These are phyloP conservation scores for Palythoa grandis DNA, from an alignment of 92 coral and sea anemone genomes.

Conservation along the genomic window DNA sequence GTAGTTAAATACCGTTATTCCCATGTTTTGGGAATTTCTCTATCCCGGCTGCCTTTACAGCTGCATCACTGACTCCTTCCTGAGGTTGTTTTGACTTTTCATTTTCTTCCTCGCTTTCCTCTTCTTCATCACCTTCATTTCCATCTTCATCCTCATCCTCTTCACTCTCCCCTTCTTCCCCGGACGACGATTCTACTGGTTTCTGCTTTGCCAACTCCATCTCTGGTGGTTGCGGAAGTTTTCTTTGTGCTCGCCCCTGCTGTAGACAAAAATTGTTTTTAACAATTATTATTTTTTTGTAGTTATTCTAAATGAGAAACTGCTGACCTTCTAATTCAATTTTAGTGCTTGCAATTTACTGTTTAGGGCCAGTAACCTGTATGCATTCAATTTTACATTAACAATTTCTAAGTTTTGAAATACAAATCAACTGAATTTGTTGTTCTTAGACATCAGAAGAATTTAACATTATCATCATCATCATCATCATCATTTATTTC, in stretches of 20 bases:
- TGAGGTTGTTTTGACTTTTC: neutral
- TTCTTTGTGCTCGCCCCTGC: slow-evolving; percentile 49
- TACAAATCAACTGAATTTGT: too few relatives aligned
- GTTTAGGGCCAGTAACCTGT: too few relatives aligned
- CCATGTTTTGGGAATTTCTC: neutral
- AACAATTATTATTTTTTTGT: neutral
- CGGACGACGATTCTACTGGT: slow-evolving; percentile 58
- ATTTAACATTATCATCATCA: too few relatives aligned
- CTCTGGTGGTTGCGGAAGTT: slow-evolving; percentile 5
- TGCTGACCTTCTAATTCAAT: too few relatives aligned
- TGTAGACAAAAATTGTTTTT: neutral
- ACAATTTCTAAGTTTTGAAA: too few relatives aligned
- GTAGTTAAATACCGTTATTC: neutral
- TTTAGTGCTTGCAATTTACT: too few relatives aligned
- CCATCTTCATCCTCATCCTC: slow-evolving; percentile 58
- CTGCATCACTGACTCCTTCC: neutral
- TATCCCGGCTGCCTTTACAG: neutral
- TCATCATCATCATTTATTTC: too few relatives aligned
- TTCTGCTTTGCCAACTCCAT: slow-evolving; percentile 21
- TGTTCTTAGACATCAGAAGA: too few relatives aligned
- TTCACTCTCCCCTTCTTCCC: slow-evolving; percentile 75
- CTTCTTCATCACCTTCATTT: slow-evolving; percentile 14
- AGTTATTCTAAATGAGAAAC: neutral
- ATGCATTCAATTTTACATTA: too few relatives aligned
- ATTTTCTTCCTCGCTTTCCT: slow-evolving; percentile 20